Conservation (phyloP, 2,797 vertebrate genomes). For the Poeciliopsis presidionis region DNA sequence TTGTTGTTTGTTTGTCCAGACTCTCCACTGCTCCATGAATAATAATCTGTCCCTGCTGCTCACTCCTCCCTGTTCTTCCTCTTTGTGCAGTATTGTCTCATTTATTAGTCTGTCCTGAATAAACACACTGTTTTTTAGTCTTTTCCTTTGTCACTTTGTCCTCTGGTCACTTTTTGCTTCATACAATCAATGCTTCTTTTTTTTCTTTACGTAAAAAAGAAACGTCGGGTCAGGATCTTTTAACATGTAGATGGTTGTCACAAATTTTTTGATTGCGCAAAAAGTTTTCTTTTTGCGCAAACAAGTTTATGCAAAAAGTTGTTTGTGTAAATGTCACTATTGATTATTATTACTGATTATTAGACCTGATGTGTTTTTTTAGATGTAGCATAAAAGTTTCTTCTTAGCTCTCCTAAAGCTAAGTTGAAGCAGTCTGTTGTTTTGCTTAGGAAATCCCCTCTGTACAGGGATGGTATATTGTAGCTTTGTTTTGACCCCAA, state of each 20-base stretch:
- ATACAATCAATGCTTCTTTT: conserved; percentile 14
- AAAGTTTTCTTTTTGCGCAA: too few species aligned
- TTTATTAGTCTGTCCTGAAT: conserved; percentile 53
- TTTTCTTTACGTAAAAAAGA: conserved; percentile 7
- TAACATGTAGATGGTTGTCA: conserved; percentile 4
- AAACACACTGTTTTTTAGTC: conserved; percentile 16
- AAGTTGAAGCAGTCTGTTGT: conserved; percentile 20
- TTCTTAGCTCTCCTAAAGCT: background rate
- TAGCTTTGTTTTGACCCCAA: conserved; percentile 27
- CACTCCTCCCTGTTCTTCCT: conserved; percentile 36
- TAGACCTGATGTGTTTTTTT: background rate
- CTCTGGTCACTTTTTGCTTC: conserved; percentile 27
- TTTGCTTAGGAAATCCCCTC: conserved; percentile 21
- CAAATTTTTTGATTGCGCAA: background rate
- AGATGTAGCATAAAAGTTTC: background rate
- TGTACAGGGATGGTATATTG: conserved; percentile 22
- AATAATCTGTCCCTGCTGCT: conserved; percentile 58
- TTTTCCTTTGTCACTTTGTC: conserved; percentile 14
- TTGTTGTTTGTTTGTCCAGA: conserved; percentile 73
- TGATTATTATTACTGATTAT: background rate
- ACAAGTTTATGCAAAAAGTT: background rate
- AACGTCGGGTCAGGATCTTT: background rate
- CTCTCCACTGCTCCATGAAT: conserved; percentile 68
- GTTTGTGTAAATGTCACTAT: background rate
- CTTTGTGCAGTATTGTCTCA: conserved; percentile 32